Evolutionary conservation across 2,888 invertebrate species (phyloP).

Genomic region (Dioctria rufipes): DNA sequence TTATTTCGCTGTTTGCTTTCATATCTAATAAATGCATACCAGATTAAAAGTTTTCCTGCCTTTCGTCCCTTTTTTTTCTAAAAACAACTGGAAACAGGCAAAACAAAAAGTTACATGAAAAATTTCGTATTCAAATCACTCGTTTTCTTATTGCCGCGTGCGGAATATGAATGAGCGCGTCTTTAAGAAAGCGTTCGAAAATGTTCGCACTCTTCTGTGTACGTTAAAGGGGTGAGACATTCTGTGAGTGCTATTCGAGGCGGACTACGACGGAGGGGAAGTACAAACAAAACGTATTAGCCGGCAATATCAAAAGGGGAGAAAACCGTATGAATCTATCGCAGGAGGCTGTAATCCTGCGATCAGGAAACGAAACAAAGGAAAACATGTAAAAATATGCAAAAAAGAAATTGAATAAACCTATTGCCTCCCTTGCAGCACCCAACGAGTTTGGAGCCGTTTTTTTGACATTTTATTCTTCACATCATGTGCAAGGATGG

Average conservation of each 20-base stretch:
- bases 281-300: constrained; percentile 49
- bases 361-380: constrained; percentile 44
- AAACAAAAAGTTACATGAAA: constrained; percentile 25
- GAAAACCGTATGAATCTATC: constrained; percentile 11
- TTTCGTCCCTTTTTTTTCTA: not conserved
- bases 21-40: constrained; percentile 32
- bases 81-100: constrained; percentile 25
- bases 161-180: constrained; percentile 57
- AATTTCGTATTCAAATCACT: constrained; percentile 59
- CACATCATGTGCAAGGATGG: constrained; percentile 39
- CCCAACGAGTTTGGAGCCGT: constrained; percentile 10
- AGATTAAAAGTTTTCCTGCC: constrained; percentile 27
- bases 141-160: constrained; percentile 48
- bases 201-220: constrained; percentile 19
- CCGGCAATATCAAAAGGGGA: constrained; percentile 44
- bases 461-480: constrained; percentile 47
- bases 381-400: constrained; percentile 45
- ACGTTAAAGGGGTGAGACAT: constrained; percentile 51
- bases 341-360: constrained; percentile 27
- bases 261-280: not conserved
- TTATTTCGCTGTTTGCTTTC: constrained; percentile 11
- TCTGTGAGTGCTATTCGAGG: not conserved
- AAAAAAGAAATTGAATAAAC: constrained; percentile 50
- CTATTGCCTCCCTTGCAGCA: constrained; percentile 10
- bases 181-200: constrained; percentile 45